Evolutionary conservation across 1,140 invertebrate species (phyloP), one percentile per base, ranked within the genome.

Genomic region (Steinernema feltiae): DNA sequence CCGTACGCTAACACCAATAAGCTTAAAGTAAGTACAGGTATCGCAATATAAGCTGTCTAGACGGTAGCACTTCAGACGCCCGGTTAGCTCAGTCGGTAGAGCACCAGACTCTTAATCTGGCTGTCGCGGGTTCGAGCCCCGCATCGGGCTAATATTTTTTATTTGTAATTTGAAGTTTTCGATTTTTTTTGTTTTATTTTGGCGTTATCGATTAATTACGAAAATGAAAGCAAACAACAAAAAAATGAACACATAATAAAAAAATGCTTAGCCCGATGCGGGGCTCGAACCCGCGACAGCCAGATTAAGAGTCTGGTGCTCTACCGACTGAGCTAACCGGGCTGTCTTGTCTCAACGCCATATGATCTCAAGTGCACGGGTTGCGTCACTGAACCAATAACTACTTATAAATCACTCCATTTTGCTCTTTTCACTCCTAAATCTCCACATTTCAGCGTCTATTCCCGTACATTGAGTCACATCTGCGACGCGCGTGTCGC

Each of bases 261-360:
- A 71, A 71, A 72, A 72, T 18, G 24, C 48, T 71, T 71, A 71
- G 53, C 53, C 53, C 53, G 53, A 73, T 76, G 74, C 76, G 76
- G 78, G 78, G 76, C 78, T 78, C 78, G 78, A 79, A 79, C 78
- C 78, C 78, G 78, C 73, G 78, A 78, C 78, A 79, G 70, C 78
- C 76, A 79, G 78, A 79, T 79, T 77, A 80, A 80, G 78, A 76
- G 75, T 80, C 74, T 78, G 78, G 77, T 80, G 77, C 78, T 80
- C 79, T 76, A 80, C 71, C 74, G 79, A 80, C 73, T 79, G 70
- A 79, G 74, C 73, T 76, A 79, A 79, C 81, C 83, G 78, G 82
- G 81, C 81, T n/a, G n/a, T n/a, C n/a, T n/a, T n/a, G n/a, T n/a
- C n/a, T n/a, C n/a, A n/a, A n/a, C n/a, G n/a, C n/a, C n/a, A n/a